Evolutionary conservation across 2,797 vertebrate genomes (phyloP), one percentile per base, ranked within the genome.

Genomic region (Orestias chungarensis): DNA sequence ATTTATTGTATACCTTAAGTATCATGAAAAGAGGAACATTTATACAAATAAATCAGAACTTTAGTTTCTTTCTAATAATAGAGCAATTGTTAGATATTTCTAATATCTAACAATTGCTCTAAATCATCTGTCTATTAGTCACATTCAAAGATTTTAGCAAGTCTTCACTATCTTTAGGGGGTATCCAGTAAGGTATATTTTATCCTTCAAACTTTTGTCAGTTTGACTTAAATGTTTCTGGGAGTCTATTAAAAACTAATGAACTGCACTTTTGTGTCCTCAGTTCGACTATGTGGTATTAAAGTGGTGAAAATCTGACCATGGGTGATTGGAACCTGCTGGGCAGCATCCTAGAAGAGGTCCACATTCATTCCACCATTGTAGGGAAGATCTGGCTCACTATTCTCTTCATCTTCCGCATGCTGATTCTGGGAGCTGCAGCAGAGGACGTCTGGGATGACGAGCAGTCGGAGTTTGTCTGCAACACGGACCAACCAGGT

Each of bases 301-400:
- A 82, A 90, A 73, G 84, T 57, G 77, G 70, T 68, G 75, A 86
- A 74, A 83, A 73, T 76, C 85, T 84, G 93, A 96, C 90, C 87
- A 99, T 98, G 97, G 97, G 97, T 78, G 97, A 99, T 86, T 98
- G 97, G 97, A 98, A 97, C 91, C 92, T 98, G 87, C 79, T 98
- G 89, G 97, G 97, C 86, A 94, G 96, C 87, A 95, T 99, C 91
- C 93, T 99, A 78, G 97, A 98, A 89, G 97, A 99, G 92, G 97
- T 98, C 76, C 97, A 98, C 84, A 95, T 96, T 81, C 96, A 98
- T 86, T 98, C 97, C 76, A 97, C 97, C 57, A 96, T 97, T 0
- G 95, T 99, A 82, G 96, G 97, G 67, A 97, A 99, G 93, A 97
- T 98, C 84, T 99, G 96, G 97, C 95, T 99, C 27, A 97, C 96